Percentiles rank a stretch among this genome's conserved stretches.
Conservation (phyloP, 2,797 vertebrate species). For the Mormyrops attenuatus region DNA sequence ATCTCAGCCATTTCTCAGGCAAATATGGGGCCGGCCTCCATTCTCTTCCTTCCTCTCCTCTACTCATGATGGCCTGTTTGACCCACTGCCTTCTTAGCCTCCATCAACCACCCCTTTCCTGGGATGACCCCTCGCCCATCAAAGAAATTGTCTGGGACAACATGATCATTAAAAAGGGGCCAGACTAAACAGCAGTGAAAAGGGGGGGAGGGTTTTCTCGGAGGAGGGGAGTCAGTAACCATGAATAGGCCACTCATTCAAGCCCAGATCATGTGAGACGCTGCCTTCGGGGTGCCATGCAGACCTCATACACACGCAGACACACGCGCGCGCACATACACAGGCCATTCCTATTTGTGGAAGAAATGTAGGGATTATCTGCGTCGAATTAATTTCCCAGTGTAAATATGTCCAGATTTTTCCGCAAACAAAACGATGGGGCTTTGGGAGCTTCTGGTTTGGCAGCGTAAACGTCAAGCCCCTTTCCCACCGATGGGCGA, state of each 20-base stretch:
- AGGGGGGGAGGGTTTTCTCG: background rate
- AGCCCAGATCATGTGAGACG: background rate
- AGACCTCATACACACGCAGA: background rate
- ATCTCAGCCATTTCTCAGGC: conserved; percentile 45
- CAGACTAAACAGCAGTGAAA: background rate
- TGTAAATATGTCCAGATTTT: background rate
- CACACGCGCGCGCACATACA: background rate
- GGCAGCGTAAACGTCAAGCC: conserved; percentile 23
- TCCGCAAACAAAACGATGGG: background rate
- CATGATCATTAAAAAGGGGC: background rate
- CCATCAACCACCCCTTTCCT: background rate
- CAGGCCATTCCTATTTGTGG: background rate
- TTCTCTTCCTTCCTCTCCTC: background rate
- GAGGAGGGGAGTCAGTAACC: background rate
- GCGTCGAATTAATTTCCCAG: background rate
- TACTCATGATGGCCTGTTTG: background rate
- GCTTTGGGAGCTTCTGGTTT: background rate
- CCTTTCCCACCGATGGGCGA: background rate
- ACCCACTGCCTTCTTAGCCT: background rate
- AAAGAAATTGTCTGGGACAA: background rate
- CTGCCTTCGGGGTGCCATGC: background rate
- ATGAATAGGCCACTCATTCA: background rate
- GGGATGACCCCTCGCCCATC: background rate
- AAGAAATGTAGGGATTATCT: background rate
- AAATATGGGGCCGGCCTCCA: background rate